phyloP scores from a whole-genome alignment of 2,888 invertebrate species.

The Escarpia spicata region DNA sequence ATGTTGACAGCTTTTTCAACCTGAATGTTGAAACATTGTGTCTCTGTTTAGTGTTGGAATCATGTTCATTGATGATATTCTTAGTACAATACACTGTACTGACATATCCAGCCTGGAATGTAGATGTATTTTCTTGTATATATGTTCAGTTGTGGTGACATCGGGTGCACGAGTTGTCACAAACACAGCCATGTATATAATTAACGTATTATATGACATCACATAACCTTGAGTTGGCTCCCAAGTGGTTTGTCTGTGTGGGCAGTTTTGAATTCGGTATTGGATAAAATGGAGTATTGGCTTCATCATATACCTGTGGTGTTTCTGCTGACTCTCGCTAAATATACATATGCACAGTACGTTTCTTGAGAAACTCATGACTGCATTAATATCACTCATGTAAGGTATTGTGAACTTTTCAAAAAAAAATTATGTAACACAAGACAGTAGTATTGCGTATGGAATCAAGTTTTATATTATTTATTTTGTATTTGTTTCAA shows the following conservation, averaged over 20 bases:
- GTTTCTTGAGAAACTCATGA: background rate
- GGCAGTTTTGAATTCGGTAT: background rate
- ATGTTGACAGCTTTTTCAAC: background rate
- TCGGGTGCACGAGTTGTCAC: background rate
- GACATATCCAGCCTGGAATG: background rate
- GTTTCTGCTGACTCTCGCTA: background rate
- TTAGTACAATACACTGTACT: background rate
- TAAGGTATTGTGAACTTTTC: background rate
- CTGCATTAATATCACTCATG: background rate
- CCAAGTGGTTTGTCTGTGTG: background rate
- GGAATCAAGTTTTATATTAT: background rate
- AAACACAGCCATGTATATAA: background rate
- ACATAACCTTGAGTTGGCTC: background rate
- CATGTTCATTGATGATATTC: no score
- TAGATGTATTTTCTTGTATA: background rate
- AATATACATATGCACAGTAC: background rate
- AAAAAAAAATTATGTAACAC: background rate
- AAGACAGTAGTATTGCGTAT: background rate
- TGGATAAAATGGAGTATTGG: background rate
- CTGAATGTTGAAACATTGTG: background rate
- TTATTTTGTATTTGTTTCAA: background rate
- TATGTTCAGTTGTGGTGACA: background rate
- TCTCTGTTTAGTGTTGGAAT: background rate
- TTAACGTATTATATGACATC: background rate
- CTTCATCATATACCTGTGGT: background rate